A percentile compares a stretch with the other conserved stretches of the same genome.
These are phyloP conservation scores for Tenthredo scrophulariae DNA, from an alignment of 2,888 invertebrate genomes.

Conservation along the genomic window DNA sequence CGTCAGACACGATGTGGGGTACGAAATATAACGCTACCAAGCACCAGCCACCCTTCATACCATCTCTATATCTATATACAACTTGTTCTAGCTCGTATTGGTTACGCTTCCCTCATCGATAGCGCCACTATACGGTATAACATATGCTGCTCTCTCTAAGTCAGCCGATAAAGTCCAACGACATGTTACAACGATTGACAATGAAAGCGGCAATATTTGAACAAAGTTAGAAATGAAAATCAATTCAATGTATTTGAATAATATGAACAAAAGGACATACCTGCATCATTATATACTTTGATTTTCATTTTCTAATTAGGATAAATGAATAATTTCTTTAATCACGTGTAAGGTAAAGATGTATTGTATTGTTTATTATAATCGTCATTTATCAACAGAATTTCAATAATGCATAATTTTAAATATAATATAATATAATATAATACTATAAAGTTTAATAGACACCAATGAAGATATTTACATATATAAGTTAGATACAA, in stretches of 20 bases:
- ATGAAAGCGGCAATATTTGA: neutral
- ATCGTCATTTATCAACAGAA: neutral
- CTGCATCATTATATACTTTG: no score
- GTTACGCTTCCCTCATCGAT: neutral
- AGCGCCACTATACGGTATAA: neutral
- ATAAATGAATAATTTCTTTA: neutral
- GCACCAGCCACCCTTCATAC: conserved; percentile 53
- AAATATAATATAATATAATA: conserved; percentile 25
- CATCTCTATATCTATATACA: conserved; percentile 17
- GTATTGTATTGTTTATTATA: conserved; percentile 23
- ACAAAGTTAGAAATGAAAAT: neutral
- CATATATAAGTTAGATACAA: neutral
- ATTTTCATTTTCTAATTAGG: neutral
- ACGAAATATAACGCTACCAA: conserved; percentile 61
- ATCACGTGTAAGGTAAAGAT: neutral
- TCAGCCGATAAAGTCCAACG: neutral
- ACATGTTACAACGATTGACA: neutral
- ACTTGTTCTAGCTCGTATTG: neutral
- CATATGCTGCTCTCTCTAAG: conserved; percentile 22
- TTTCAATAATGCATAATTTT: neutral
- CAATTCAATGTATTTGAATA: neutral
- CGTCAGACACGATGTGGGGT: conserved; percentile 76
- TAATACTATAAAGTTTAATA: conserved; percentile 51
- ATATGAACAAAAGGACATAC: no score
- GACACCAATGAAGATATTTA: conserved; percentile 50